phyloP scores from a whole-genome alignment of 2,888 invertebrate species.

The Cephus spinipes region DNA sequence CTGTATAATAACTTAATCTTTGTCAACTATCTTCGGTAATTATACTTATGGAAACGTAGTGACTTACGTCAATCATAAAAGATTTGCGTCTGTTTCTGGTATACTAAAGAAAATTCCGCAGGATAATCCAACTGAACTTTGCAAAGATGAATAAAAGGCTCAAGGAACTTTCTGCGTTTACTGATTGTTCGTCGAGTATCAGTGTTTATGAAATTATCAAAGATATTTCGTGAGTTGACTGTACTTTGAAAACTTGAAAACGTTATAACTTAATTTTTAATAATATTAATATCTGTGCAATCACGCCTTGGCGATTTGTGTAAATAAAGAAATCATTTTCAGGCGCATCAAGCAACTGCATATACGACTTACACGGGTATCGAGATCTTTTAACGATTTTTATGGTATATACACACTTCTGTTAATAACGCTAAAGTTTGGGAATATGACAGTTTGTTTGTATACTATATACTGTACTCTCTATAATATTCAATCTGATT shows the following conservation, averaged over 20 bases:
- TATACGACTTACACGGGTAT: neutral
- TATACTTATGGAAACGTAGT: neutral
- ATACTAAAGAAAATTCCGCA: neutral
- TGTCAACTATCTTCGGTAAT: neutral
- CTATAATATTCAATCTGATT: neutral
- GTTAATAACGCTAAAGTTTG: neutral
- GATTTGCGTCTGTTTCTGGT: neutral
- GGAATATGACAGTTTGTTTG: accelerated
- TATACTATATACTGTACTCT: neutral
- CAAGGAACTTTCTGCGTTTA: neutral
- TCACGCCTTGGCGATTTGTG: neutral
- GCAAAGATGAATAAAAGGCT: neutral
- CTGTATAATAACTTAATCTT: neutral
- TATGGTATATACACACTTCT: neutral
- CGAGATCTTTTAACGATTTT: neutral
- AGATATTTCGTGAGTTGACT: neutral
- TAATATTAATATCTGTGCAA: neutral
- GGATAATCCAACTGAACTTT: neutral
- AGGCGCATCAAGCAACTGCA: neutral
- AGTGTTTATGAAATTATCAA: neutral
- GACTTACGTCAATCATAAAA: neutral
- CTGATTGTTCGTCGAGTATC: neutral
- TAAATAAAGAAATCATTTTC: neutral
- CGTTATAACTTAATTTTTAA: no score
- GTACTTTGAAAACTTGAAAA: neutral